Base-by-base conservation (phyloP, 2,888 invertebrate genomes). In the Hermodice carunculata region DNA sequence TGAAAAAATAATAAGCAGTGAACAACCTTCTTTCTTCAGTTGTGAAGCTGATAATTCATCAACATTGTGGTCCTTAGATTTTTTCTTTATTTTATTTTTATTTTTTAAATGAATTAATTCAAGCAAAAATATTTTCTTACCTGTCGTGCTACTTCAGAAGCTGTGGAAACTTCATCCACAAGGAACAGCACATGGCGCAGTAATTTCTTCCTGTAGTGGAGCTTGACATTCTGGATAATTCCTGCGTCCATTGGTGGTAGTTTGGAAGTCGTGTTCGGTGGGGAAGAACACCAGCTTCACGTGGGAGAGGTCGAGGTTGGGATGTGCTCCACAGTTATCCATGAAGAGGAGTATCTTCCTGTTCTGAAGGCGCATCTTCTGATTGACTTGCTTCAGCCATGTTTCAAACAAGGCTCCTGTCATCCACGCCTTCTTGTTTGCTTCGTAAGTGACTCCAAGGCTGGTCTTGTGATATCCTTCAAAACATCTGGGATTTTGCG, bases 361-460 rank as follows among this genome's bases (percentile, higher is more conserved):
- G 22, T 28, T 8, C 24, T 42, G 24, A 11, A 22, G 14, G 2
- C 22, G 14, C 17, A 56, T 26, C 43, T 42, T 22, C n/a, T 3
- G 22, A 28, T 56, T 28, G 1, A 56, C 8, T 1, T 42, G n/a
- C 26, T 5, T 40, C 1, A 40, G 11, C 56, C 56, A 56, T n/a
- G 37, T 42, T 17, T 2, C 4, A n/a, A 56, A 56, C 4, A 56
- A 2, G 40, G 26, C 26, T 1, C 17, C 22, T 8, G 40, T 56
- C 56, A 56, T 56, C 56, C 56, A 56, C 19, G 56, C 43, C n/a
- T 24, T 42, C n/a, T 40, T 40, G 26, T 56, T 40, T 6, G 17
- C 24, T 28, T 11, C 3, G 17, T 42, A 56, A 1, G 2, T 17
- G 1, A 6, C 3, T 6, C 40, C 40, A n/a, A 42, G 14, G 14